Evolutionary conservation across 2,888 invertebrate species (phyloP), one percentile per base, ranked within the genome.

Genomic region (Kryphioiulus occultus): DNA sequence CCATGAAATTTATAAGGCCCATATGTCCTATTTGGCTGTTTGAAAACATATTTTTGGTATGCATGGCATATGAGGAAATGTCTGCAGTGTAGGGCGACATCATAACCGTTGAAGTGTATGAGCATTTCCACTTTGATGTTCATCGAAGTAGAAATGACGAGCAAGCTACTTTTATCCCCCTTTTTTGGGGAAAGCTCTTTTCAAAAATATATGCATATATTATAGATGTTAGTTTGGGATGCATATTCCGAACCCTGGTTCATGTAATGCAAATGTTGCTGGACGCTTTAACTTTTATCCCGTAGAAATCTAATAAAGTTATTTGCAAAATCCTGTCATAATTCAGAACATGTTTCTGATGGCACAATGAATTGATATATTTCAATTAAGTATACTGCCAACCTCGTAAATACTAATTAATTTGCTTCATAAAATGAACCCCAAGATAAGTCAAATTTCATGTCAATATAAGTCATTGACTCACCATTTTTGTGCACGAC

Each of bases 1-100:
- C 53, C 53, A 53, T 53, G 53, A 53, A 53, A 53, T 53, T 53
- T 53, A 53, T 53, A 53, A 53, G 53, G 53, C 53, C 53, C 53
- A 53, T 53, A 53, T 53, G 53, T 53, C 53, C 53, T 53, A 53
- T 53, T 17, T 53, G 53, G 53, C 53, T 53, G 53, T 53, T 53
- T 53, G 53, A 53, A 53, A 53, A 53, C 53, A 53, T 53, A 53
- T 53, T 53, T 53, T 53, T 53, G 53, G n/a, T 53, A 53, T 53
- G 53, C 53, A 53, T 53, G 53, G 19, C 53, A 53, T 17, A 53
- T 53, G 53, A 53, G n/a, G 53, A 53, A 53, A 53, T 19, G 53
- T 53, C 53, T 53, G 4, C 53, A 53, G 53, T n/a, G 53, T 53
- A 53, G 53, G 53, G 53, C 53, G 53, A 53, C 53, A 53, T 53